Evolutionary conservation across 2,113 vertebrate species (phyloP), one percentile per base, ranked within the genome.

Genomic region (Marmota flaviventris): DNA sequence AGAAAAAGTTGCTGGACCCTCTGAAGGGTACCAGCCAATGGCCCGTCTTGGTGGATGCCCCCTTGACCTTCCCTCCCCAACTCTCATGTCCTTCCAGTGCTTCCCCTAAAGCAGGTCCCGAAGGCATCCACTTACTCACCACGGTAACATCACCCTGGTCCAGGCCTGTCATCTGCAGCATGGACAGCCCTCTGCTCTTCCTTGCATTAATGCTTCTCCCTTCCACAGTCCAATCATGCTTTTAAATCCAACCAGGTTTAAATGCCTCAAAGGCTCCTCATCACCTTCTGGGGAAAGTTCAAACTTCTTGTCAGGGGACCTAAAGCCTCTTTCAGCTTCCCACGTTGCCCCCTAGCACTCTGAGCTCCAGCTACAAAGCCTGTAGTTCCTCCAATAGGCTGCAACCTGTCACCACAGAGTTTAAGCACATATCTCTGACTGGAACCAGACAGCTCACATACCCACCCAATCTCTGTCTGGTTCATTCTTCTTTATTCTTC

Each of bases 141-240:
- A 0, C 1, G 0, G 20, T 0, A 17, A 10, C 77, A 73, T 58
- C 10, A 18, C 32, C 63, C 42, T 10, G 4, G 72, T 24, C 70
- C 63, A 16, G 45, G 63, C 34, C 65, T 17, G 3, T 42, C 42
- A 17, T 16, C 32, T 45, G 37, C 2, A 58, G 22, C 32, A 75
- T 20, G n/a, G 39, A 32, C 0, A 17, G 86, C 32, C 2, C 10
- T 39, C 61, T 8, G 22, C 58, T 56, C 63, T 82, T n/a, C 32
- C n/a, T 27, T 70, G 3, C 8, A 51, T 37, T 37, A 25, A 18
- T 24, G 37, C 32, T 34, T 27, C 86, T 18, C 17, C n/a, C 8
- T 63, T 27, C 42, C 37, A 32, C 11, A 69, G 9, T 58, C 45
- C 1, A 18, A 37, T 22, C 37, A 2, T 2, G 1, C 14, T 83